phyloP scores from a whole-genome alignment of 2,888 invertebrate species.

The Epistrophella euchroma region DNA sequence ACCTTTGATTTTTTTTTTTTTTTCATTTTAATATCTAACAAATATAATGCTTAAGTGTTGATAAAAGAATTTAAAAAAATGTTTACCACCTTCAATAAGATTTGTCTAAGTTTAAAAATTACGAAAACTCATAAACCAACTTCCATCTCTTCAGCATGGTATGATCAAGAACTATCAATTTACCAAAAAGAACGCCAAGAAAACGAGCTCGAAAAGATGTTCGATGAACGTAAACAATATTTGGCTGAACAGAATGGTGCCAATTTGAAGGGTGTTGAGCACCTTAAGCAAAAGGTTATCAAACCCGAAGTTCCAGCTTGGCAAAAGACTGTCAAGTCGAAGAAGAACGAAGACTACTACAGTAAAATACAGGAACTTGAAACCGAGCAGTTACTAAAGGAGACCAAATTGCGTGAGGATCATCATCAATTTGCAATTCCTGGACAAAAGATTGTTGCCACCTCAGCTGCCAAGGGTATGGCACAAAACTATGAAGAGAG shows the following conservation, averaged over 20 bases:
- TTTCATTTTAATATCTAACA: background rate
- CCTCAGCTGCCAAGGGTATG: slow-evolving; percentile 93
- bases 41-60: slow-evolving; percentile 2
- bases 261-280: slow-evolving; percentile 85
- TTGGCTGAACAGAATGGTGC: slow-evolving; percentile 88
- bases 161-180: slow-evolving; percentile 93
- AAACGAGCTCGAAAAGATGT: slow-evolving; percentile 93
- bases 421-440: slow-evolving; percentile 93
- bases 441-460: slow-evolving; percentile 91
- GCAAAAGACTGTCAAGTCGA: slow-evolving; percentile 92
- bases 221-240: slow-evolving; percentile 92
- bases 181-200: slow-evolving; percentile 92
- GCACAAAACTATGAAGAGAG: slow-evolving; percentile 93
- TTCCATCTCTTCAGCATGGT: slow-evolving; percentile 90
- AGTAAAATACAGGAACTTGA: slow-evolving; percentile 92
- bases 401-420: slow-evolving; percentile 90
- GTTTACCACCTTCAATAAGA: background rate
- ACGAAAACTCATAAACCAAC: slow-evolving; percentile 67
- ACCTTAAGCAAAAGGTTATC: slow-evolving; percentile 87
- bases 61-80: background rate
- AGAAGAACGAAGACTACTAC: slow-evolving; percentile 93
- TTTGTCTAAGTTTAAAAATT: background rate
- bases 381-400: slow-evolving; percentile 93
- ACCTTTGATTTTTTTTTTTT: background rate
- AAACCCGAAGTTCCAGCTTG: slow-evolving; percentile 92